Base-by-base conservation (phyloP, 2,113 vertebrate genomes). In the Oenanthe melanoleuca region DNA sequence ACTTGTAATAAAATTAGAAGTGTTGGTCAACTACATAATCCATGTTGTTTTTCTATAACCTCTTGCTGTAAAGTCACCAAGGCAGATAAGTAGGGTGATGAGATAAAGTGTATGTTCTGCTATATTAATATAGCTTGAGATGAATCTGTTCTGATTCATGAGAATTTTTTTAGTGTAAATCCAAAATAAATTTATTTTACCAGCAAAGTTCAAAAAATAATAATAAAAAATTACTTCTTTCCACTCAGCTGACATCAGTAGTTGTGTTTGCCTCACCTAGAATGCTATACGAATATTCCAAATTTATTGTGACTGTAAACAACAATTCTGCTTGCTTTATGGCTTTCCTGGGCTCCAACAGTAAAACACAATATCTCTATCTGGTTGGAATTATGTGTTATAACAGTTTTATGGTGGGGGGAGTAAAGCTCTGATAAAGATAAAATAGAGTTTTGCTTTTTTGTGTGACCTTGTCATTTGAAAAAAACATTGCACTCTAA, bases 401-500 rank as follows among this genome's bases (percentile, higher is more conserved):
- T 94, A 97, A 95, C 89, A 96, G 94, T 97, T 97, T 97, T 96
- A 97, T 93, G 47, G 75, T 49, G 40, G 64, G 71, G 38, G 89
- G 49, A 73, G 50, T 93, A 90, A 96, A 86, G 94, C 65, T 96
- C 77, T 95, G 83, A 97, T 97, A 97, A 97, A 98, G 97, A 96
- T 95, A 96, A 94, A 97, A 87, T 92, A 85, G 73, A 91, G 91
- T 89, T 97, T 97, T 97, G 95, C 79, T 95, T 97, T 97, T 93
- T 89, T 88, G 55, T 81, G 79, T 97, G 97, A 97, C 96, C 97
- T 97, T 97, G 97, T 97, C 96, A 97, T 96, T 97, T 97, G 89
- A 94, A 93, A 97, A 97, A 97, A 96, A 65, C 93, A 96, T 96
- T 97, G 88, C 80, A 72, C 92, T 98, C 97, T 98, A 97, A 97